Evolutionary conservation across 2,113 vertebrate species (phyloP).

Genomic region (Odocoileus virginianus): DNA sequence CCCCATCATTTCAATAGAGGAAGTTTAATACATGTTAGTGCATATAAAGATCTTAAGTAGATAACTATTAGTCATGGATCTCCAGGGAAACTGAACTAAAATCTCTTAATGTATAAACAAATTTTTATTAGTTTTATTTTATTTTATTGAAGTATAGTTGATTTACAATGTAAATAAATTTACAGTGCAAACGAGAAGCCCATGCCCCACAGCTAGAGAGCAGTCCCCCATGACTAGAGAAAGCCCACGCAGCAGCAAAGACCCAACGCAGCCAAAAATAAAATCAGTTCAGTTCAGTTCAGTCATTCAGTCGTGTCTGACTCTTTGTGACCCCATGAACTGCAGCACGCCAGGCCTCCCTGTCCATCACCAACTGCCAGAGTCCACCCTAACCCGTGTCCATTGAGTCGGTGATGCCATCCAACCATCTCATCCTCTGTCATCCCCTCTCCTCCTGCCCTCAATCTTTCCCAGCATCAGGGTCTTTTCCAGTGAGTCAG

Average conservation of each 20-base stretch:
- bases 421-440: no score
- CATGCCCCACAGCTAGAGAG: not conserved
- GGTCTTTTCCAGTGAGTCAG: no score
- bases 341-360: no score
- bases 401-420: no score
- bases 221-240: not conserved
- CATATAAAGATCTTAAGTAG: not conserved
- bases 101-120: not conserved
- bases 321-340: no score
- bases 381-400: no score
- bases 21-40: not conserved
- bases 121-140: not conserved
- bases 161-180: not conserved
- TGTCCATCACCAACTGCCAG: no score
- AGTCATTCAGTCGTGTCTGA: no score
- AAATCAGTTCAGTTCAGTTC: no score
- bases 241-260: not conserved
- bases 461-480: no score
- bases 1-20: not conserved
- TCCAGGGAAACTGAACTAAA: not conserved
- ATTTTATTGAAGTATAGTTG: not conserved
- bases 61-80: not conserved
- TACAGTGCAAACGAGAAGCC: not conserved
- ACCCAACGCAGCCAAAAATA: not conserved
- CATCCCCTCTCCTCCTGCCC: no score